Evolutionary conservation across 2,888 invertebrate genomes (phyloP).

Genomic region (Eupithecia insigniata): DNA sequence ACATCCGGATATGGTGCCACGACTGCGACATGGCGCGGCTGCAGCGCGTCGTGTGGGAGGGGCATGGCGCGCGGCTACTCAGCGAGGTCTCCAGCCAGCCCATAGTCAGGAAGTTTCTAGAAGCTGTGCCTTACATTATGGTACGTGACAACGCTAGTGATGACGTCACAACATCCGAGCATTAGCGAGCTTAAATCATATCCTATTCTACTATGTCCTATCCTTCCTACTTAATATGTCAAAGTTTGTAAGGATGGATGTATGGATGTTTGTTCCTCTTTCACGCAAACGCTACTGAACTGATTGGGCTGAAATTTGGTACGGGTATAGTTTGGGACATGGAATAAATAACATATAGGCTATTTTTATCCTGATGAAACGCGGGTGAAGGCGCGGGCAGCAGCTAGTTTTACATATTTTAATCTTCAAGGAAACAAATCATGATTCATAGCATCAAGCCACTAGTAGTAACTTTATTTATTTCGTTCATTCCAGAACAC

Average conservation of each 20-base stretch:
- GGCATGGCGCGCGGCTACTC: conserved; percentile 92
- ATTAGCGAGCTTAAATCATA: too few species aligned
- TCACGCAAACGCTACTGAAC: too few species aligned
- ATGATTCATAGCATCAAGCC: background rate
- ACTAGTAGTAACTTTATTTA: background rate
- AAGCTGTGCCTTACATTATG: conserved; percentile 97
- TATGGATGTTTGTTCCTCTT: too few species aligned
- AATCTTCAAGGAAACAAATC: background rate
- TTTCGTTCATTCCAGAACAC: conserved; percentile 85
- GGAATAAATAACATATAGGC: too few species aligned
- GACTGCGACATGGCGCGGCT: conserved; percentile 94
- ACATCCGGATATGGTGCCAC: conserved; percentile 97
- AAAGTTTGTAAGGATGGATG: too few species aligned
- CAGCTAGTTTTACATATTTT: too few species aligned
- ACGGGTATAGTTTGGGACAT: too few species aligned
- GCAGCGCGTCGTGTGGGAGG: conserved; percentile 95
- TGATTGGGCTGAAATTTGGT: too few species aligned
- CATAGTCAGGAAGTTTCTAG: conserved; percentile 92
- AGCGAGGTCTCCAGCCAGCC: conserved; percentile 93
- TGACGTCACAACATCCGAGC: background rate
- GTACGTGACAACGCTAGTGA: conserved; percentile 72
- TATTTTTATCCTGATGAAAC: too few species aligned
- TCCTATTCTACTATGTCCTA: too few species aligned
- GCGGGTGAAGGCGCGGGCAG: too few species aligned
- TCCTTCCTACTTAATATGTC: too few species aligned